Conservation (phyloP, 2,797 vertebrate species). For the Gymnocypris eckloni region DNA sequence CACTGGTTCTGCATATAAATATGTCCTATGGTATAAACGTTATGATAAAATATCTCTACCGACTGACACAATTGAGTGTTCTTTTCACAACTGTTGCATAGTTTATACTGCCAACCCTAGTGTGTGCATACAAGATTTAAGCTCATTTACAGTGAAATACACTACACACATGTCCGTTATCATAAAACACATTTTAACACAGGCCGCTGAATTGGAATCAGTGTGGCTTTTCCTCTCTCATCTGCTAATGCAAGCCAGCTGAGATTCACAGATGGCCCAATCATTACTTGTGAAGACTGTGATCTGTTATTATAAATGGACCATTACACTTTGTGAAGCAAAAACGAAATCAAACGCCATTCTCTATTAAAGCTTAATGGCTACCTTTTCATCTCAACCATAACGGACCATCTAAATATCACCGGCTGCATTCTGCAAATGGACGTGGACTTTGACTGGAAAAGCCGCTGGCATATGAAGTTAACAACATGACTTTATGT, state of each 20-base stretch:
- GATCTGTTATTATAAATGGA: constrained; percentile 71
- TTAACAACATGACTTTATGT: constrained; percentile 64
- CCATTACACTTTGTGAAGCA: constrained; percentile 70
- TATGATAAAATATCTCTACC: background rate
- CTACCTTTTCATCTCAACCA: constrained; percentile 72
- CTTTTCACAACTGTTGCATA: background rate
- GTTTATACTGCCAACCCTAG: background rate
- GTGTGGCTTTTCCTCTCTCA: constrained; percentile 60
- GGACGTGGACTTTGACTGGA: constrained; percentile 73
- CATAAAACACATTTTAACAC: constrained; percentile 50
- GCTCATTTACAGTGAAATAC: constrained; percentile 15
- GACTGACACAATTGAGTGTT: background rate
- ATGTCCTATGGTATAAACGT: background rate
- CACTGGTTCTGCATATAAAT: background rate
- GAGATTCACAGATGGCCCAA: constrained; percentile 72
- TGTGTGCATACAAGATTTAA: background rate
- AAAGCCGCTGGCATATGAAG: constrained; percentile 61
- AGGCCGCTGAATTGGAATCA: constrained; percentile 45
- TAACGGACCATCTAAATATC: constrained; percentile 75
- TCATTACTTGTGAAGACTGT: constrained; percentile 73
- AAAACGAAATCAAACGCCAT: constrained; percentile 63
- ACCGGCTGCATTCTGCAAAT: constrained; percentile 64
- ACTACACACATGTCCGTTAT: background rate
- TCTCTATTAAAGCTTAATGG: constrained; percentile 72
- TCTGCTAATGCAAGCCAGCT: constrained; percentile 69